These are phyloP conservation scores for Sinodicranocentrus sp. DNA, from an alignment of 2,888 invertebrate species.

Conservation along the genomic window DNA sequence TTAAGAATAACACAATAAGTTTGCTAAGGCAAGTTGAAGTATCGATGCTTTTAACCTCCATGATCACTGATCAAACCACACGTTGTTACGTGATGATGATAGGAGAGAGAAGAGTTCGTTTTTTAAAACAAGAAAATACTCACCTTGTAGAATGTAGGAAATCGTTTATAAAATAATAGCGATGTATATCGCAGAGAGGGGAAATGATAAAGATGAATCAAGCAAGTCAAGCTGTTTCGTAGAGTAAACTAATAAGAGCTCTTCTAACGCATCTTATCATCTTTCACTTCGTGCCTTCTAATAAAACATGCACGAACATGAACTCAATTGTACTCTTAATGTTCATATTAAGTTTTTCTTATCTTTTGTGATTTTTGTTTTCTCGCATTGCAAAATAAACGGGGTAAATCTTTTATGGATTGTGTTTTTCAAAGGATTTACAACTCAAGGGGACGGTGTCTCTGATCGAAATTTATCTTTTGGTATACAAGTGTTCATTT, in stretches of 20 bases:
- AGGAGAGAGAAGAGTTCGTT: conserved; percentile 2
- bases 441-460: not conserved
- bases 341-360: conserved; percentile 29
- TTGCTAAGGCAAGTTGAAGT: not conserved
- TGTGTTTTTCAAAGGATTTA: not conserved
- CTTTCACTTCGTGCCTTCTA: conserved; percentile 35
- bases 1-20: not conserved
- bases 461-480: too few species aligned
- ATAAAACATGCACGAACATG: conserved; percentile 32
- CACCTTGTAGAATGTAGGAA: conserved; percentile 43
- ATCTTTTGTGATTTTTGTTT: conserved; percentile 12
- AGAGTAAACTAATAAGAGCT: conserved; percentile 40
- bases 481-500: too few species aligned
- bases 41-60: conserved; percentile 13
- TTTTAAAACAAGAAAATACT: not conserved
- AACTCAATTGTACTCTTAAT: conserved; percentile 29
- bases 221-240: conserved; percentile 1
- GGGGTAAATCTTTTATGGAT: conserved; percentile 9
- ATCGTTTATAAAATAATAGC: conserved; percentile 20
- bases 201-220: conserved; percentile 33
- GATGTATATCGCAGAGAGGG: not conserved
- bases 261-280: conserved; percentile 31
- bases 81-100: conserved; percentile 39
- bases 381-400: not conserved
- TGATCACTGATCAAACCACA: conserved; percentile 49